Base-by-base conservation (phyloP, 2,797 vertebrate genomes). In the Tenualosa ilisha region DNA sequence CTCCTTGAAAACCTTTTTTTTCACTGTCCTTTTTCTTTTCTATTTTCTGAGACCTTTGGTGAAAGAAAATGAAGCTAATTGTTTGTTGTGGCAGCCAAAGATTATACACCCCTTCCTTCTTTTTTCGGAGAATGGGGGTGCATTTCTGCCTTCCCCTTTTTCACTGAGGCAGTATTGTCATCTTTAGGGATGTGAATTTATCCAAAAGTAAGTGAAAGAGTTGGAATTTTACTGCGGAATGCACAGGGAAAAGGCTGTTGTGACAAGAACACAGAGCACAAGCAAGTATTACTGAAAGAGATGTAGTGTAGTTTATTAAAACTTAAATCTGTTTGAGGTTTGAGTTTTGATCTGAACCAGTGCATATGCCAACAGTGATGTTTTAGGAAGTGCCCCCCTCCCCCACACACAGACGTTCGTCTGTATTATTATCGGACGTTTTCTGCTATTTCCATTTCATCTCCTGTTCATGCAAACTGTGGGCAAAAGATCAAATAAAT, bases 1-100 rank as follows among this genome's bases (percentile, higher is more conserved):
- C 84, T 20, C 54, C 82, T 51, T 56, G 87, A 84, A 85, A 86
- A 84, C 68, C 84, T 54, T 31, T 37, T 68, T 43, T 79, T 59
- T 43, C 82, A 82, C 72, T 61, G 31, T 81, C 24, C 84, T 85
- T 87, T 88, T 89, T 88, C 81, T 86, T 86, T 90, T 87, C 31
- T 31, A 31, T 90, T 88, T 88, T 91, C 46, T 22, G 72, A 79
- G 72, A 79, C 72, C 91, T 92, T 93, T 91, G 88, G 89, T 92
- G 91, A 94, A 92, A 94, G 92, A 93, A 94, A 94, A 92, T 92
- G 88, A 94, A 90, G 91, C 93, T 95, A 95, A 96, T 95, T 96
- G 95, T 96, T 96, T 96, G 94, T 96, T 95, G 94, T 95, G 94
- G 94, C 95, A 94, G 92, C 94, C 93, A 94, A 94, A 95, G 93